Conservation (phyloP, 2,888 invertebrate genomes). For the Acanthopleura granulata region DNA sequence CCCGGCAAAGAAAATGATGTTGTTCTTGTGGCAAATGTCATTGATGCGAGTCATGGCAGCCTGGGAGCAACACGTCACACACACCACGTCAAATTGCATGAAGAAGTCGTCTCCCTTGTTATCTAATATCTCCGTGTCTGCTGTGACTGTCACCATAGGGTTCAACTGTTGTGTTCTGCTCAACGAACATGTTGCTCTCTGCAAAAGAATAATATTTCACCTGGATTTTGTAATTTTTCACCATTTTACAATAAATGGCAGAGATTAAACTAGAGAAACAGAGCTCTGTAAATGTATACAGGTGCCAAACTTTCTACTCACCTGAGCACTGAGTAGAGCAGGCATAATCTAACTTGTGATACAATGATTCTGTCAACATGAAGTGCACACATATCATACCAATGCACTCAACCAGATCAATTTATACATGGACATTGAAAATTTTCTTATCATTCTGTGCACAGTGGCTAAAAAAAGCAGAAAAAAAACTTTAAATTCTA, state of each 20-base stretch:
- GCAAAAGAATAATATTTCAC: conserved; percentile 43
- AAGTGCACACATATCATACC: no score
- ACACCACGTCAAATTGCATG: conserved; percentile 83
- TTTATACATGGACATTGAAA: no score
- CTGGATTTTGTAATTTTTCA: neutral
- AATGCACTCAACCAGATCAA: no score
- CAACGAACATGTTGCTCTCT: conserved; percentile 88
- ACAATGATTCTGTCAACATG: no score
- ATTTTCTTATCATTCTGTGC: no score
- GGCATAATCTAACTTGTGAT: no score
- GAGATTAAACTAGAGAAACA: no score
- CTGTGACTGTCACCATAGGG: conserved; percentile 88
- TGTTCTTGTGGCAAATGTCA: conserved; percentile 74
- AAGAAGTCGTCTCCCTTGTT: conserved; percentile 82
- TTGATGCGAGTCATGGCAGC: conserved; percentile 82
- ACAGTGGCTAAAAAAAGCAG: no score
- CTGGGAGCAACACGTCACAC: conserved; percentile 82
- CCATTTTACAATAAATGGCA: neutral
- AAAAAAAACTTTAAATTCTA: no score
- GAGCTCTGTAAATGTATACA: no score
- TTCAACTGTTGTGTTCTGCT: conserved; percentile 87
- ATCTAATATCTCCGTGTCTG: conserved; percentile 74
- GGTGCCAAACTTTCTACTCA: no score
- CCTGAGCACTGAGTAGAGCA: no score
- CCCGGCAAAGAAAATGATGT: conserved; percentile 87